Evolutionary conservation across 2,888 invertebrate species (phyloP).

Genomic region (Nyleta sp.): DNA sequence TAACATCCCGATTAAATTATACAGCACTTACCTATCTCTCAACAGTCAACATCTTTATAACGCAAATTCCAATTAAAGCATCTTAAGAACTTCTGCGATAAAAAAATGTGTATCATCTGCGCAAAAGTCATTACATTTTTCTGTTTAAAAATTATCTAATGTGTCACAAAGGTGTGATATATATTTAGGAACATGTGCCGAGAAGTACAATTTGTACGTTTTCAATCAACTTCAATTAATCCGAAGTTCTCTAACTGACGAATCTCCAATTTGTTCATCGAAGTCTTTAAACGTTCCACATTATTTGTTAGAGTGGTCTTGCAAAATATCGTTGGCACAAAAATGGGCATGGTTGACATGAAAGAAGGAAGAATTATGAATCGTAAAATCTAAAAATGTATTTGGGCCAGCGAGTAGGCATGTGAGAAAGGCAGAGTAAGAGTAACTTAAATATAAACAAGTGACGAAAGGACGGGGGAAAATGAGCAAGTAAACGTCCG

Average conservation of each 20-base stretch:
- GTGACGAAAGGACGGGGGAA: conserved; percentile 9
- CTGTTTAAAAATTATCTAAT: too few relatives aligned
- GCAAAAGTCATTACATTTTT: background rate
- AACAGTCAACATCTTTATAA: conserved; percentile 16
- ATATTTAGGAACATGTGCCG: too few relatives aligned
- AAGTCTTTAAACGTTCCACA: background rate
- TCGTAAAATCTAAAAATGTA: conserved; percentile 33
- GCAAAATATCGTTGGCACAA: background rate
- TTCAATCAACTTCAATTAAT: too few relatives aligned
- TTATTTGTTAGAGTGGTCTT: background rate
- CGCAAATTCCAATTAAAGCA: background rate
- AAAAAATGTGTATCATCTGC: background rate
- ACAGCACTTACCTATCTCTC: conserved; percentile 22
- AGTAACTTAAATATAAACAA: conserved; percentile 39
- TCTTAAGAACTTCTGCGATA: background rate
- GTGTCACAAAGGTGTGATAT: too few relatives aligned
- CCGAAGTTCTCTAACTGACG: too few relatives aligned
- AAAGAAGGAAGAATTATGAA: conserved; percentile 18
- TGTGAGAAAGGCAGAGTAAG: conserved; percentile 9
- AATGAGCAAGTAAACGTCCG: conserved; percentile 25
- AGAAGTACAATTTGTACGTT: too few relatives aligned
- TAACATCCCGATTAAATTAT: conserved; percentile 10
- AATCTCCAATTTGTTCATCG: background rate
- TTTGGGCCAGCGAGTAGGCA: conserved; percentile 20
- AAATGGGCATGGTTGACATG: background rate